Conservation (phyloP, 2,113 vertebrate genomes). For the Eretmochelys imbricata region DNA sequence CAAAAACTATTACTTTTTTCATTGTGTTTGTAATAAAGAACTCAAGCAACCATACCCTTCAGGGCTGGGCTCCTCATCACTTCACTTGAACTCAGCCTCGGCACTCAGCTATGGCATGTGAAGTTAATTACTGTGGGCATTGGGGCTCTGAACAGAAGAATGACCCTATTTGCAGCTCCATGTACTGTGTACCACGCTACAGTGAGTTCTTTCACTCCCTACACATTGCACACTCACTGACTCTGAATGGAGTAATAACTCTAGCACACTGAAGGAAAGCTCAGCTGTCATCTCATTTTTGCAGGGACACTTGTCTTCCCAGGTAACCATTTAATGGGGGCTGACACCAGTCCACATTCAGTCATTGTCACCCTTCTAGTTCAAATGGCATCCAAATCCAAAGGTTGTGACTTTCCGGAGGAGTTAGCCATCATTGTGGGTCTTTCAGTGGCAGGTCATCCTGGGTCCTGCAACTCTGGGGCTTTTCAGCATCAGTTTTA, state of each 20-base stretch:
- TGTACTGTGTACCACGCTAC: constrained; percentile 60
- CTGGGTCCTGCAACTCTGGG: neutral
- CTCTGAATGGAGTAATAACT: constrained; percentile 67
- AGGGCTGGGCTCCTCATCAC: constrained; percentile 68
- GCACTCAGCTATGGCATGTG: constrained; percentile 58
- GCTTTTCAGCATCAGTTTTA: neutral
- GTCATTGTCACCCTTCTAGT: constrained; percentile 61
- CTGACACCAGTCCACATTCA: constrained; percentile 76
- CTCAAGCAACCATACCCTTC: constrained; percentile 66
- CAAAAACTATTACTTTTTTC: constrained; percentile 68
- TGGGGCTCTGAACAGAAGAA: constrained; percentile 69
- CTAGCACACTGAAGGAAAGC: constrained; percentile 46
- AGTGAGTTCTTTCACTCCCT: constrained; percentile 66
- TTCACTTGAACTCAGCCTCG: constrained; percentile 62
- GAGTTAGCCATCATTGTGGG: constrained; percentile 58
- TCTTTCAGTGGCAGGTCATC: neutral
- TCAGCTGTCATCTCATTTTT: constrained; percentile 61
- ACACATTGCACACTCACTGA: constrained; percentile 21
- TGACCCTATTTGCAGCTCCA: constrained; percentile 69
- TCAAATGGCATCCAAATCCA: constrained; percentile 68
- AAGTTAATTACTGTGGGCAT: constrained; percentile 80
- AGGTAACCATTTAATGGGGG: constrained; percentile 46
- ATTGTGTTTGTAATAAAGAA: constrained; percentile 70
- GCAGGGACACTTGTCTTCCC: constrained; percentile 50
- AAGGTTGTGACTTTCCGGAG: constrained; percentile 72